Conservation (phyloP, 1,140 invertebrate genomes). For the Drosophila parvula region DNA sequence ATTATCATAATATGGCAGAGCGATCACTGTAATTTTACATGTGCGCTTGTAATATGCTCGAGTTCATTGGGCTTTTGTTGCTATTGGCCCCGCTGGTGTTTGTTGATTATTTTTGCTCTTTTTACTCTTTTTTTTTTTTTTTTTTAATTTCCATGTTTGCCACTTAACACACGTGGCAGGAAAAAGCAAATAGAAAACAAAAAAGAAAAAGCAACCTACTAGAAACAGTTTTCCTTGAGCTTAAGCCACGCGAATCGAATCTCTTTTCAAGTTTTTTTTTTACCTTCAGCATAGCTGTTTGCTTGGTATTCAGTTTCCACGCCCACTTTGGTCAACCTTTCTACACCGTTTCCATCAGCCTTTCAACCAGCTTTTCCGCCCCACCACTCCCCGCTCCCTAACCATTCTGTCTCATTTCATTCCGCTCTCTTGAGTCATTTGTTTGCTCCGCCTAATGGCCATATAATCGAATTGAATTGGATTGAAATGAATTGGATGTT, state of each 20-base stretch:
- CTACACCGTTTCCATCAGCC: neutral
- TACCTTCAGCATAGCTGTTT: slow-evolving; percentile 28
- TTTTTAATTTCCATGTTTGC: slow-evolving; percentile 30
- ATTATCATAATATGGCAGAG: neutral
- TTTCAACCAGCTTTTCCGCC: neutral
- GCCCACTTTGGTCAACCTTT: slow-evolving; percentile 1
- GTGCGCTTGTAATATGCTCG: neutral
- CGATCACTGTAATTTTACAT: slow-evolving; percentile 20
- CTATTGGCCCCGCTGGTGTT: neutral
- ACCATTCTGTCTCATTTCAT: slow-evolving; percentile 29
- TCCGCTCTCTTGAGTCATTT: slow-evolving; percentile 50
- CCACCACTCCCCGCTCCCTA: neutral
- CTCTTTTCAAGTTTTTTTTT: slow-evolving; percentile 24
- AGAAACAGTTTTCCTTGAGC: slow-evolving; percentile 8
- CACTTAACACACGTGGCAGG: slow-evolving; percentile 26
- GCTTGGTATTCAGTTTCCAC: slow-evolving; percentile 47
- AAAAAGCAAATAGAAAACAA: neutral
- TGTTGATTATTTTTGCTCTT: neutral
- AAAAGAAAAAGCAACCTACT: neutral
- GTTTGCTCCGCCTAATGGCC: slow-evolving; percentile 37
- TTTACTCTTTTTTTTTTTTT: slow-evolving; percentile 17
- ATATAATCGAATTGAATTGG: slow-evolving; percentile 49
- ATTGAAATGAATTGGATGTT: slow-evolving; percentile 47
- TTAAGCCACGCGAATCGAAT: slow-evolving; percentile 20
- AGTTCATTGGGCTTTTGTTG: slow-evolving; percentile 16